Evolutionary conservation across 1,140 invertebrate species (phyloP), one percentile per base, ranked within the genome.

Genomic region (Lepidurus apus): DNA sequence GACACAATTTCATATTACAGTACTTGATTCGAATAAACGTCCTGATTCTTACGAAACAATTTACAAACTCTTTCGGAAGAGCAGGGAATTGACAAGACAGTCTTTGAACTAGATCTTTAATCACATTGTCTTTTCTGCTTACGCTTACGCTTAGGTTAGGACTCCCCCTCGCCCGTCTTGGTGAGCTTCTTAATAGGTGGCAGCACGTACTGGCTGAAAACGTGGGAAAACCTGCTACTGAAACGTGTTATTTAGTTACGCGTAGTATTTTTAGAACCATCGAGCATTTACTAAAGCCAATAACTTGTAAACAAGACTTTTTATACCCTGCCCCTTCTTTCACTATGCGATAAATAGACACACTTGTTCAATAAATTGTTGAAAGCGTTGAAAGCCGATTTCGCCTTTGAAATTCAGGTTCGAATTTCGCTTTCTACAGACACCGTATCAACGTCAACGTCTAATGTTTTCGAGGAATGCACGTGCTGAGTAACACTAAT

Each of bases 391-490:
- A 74, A 74, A 74, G 73, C 10, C 73, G 73, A 13, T 24, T 74
- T 34, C 73, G 34, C 34, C 34, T 34, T 34, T 34, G 34, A 34
- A 34, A 34, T 5, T 10, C 53, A 6, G 13, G 21, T 17, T 21
- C 53, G 9, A 13, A 3, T 65, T 65, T 65, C 53, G 21, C 6
- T 17, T 13, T 65, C 7, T 65, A 13, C 1, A 17, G 7, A 13
- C 9, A 17, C 13, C 9, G 1, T 1, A 34, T 2, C 21, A 17
- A 21, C 21, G 53, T 17, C 7, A 65, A 17, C 53, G 53, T 65
- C 21, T 65, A 65, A 21, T 65, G 53, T 65, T 65, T 65, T 65
- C 53, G 53, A n/a, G 53, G 53, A 65, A 65, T n/a, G 53, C 53
- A 65, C 53, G 53, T 65, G 53, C 53, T 65, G 53, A 7, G 17